Evolutionary conservation across 2,113 vertebrate species (phyloP).

Genomic region (Puffinus mauretanicus): DNA sequence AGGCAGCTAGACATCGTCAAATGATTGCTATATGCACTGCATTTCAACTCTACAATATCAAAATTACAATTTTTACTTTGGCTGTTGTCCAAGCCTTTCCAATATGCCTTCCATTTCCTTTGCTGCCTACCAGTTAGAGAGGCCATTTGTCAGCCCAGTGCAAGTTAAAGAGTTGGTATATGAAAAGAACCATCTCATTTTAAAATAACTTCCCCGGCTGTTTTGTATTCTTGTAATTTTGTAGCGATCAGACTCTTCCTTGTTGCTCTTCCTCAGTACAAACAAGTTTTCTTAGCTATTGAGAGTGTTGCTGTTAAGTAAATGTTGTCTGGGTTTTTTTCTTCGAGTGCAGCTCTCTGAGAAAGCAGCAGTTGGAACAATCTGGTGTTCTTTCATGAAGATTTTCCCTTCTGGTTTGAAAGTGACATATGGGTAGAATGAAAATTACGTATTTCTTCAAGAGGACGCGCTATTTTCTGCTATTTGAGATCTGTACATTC

Average conservation of each 20-base stretch:
- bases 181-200: neutral
- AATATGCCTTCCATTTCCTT: neutral
- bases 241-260: neutral
- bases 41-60: neutral
- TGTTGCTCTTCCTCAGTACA: neutral
- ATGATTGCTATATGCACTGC: neutral
- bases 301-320: conserved; percentile 17
- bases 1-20: neutral
- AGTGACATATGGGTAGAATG: conserved; percentile 35
- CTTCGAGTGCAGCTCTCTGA: neutral
- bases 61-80: neutral
- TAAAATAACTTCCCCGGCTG: neutral
- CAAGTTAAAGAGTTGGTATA: neutral
- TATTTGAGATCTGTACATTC: conserved; percentile 19
- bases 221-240: conserved; percentile 5
- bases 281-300: neutral
- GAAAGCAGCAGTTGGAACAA: neutral
- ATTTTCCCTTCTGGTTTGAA: conserved; percentile 20
- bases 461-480: conserved; percentile 3
- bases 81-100: neutral
- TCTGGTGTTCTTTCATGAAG: conserved; percentile 16
- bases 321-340: conserved; percentile 4
- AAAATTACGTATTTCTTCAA: conserved; percentile 42
- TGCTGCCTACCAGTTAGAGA: neutral
- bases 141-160: conserved; percentile 1